phyloP scores from a whole-genome alignment of 1,140 invertebrate genomes.

The Neelides sp. region DNA sequence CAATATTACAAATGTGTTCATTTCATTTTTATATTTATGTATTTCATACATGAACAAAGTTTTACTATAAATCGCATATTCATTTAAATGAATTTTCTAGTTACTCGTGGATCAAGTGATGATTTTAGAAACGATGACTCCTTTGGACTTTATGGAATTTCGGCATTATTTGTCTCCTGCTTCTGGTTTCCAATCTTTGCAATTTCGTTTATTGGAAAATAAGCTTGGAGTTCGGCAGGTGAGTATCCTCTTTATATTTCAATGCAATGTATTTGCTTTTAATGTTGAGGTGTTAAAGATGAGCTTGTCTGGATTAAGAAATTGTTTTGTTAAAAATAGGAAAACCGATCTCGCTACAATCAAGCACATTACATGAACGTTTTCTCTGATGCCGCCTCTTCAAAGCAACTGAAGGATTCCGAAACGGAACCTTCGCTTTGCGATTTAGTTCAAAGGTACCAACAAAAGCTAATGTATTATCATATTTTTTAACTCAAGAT shows the following conservation, averaged over 20 bases:
- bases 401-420: slow-evolving; percentile 57
- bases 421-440: slow-evolving; percentile 72
- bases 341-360: slow-evolving; percentile 82
- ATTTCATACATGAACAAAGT: neutral
- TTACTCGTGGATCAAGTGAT: slow-evolving; percentile 90
- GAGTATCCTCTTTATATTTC: slow-evolving; percentile 20
- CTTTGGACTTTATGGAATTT: slow-evolving; percentile 94
- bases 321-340: slow-evolving; percentile 35
- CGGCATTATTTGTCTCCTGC: slow-evolving; percentile 79
- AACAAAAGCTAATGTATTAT: too few relatives aligned
- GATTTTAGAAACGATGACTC: slow-evolving; percentile 96
- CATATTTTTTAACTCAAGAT: too few relatives aligned
- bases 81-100: slow-evolving; percentile 43
- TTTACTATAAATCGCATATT: neutral
- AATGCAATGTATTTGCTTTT: neutral
- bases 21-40: neutral
- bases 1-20: neutral
- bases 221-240: slow-evolving; percentile 81
- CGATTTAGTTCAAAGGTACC: slow-evolving; percentile 58
- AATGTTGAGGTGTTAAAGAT: neutral
- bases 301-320: neutral
- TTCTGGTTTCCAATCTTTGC: slow-evolving; percentile 93
- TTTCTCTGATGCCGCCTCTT: slow-evolving; percentile 62
- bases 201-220: slow-evolving; percentile 92
- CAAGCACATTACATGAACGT: slow-evolving; percentile 73